Base-by-base conservation (phyloP, 2,113 vertebrate species). In the Ailuropoda melanoleuca region DNA sequence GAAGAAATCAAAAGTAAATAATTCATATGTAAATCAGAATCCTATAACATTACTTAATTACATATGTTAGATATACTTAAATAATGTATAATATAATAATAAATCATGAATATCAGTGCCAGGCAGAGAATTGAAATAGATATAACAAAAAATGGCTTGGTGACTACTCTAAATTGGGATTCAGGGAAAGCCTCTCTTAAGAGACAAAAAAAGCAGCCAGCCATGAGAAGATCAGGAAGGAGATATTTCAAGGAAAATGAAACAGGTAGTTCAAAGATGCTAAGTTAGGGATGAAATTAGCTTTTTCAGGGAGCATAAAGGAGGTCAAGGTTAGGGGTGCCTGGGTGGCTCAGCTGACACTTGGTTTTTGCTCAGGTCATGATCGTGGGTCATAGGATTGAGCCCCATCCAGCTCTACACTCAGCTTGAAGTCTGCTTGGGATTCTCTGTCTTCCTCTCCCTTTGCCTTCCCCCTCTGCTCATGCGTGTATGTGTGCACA, bases 1-100 rank as follows among this genome's bases (percentile, higher is more conserved):
- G 31, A 93, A 92, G 53, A 92, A 78, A 72, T 13, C 39, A 82
- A 95, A 94, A 74, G 37, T 21, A 88, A 87, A 34, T 58, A 85
- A 88, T 55, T 88, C 46, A 64, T 62, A 86, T 13, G 3, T 77
- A 92, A 91, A 94, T 78, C 15, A 58, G 8, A 97, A 74, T 72
- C 31, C 31, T 60, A 17, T n/a, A 56, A 46, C 7, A 46, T 56
- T 43, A 43, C 34, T 21, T 82, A 39, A 91, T 80, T 90, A 80
- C 31, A 53, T 62, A 31, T 60, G 17, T 48, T 84, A 60, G 43
- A 84, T 92, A 84, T 37, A 72, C 37, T 60, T 77, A 8, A 75
- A 82, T 74, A 74, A 37, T 3, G 21, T 72, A 8, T 8, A 29
- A 72, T 39, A 62, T 43, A 55, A 62, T 64, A 50, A 31, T 75